Evolutionary conservation across 2,888 invertebrate species (phyloP).

Genomic region (Lithophane semibrunnea): DNA sequence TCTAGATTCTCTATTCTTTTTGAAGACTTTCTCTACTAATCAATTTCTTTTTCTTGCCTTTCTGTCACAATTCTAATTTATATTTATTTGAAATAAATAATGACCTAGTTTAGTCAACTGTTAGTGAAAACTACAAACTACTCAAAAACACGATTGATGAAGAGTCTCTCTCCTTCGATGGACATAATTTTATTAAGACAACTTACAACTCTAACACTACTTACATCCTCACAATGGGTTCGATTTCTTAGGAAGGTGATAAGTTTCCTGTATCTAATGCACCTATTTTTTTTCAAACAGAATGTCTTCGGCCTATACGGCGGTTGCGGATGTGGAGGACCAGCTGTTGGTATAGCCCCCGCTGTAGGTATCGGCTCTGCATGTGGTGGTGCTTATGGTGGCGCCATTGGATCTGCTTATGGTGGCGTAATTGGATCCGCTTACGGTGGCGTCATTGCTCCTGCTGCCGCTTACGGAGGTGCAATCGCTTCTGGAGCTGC

Average conservation of each 20-base stretch:
- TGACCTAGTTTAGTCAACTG: background rate
- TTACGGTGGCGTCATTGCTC: constrained; percentile 7
- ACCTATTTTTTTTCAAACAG: background rate
- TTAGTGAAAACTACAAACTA: too few species aligned
- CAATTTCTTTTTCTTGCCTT: background rate
- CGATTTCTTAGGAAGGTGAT: too few species aligned
- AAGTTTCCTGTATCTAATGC: background rate
- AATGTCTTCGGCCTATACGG: constrained; percentile 13
- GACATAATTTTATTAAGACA: too few species aligned
- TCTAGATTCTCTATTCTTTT: background rate
- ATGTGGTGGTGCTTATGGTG: background rate
- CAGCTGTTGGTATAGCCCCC: background rate
- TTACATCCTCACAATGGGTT: too few species aligned
- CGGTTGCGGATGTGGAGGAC: background rate
- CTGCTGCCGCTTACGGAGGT: constrained; percentile 19
- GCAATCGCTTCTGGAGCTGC: background rate
- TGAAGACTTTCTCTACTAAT: background rate
- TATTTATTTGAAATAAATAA: background rate
- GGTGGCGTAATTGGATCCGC: constrained; percentile 5
- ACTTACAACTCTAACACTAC: too few species aligned
- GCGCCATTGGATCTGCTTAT: background rate
- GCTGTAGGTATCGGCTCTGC: background rate
- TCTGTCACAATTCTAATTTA: background rate
- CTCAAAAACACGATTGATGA: background rate
- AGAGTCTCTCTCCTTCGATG: too few species aligned